A percentile compares a stretch with the other conserved stretches of the same genome.
Evolutionary conservation across 2,113 vertebrate genomes (phyloP).

Genomic region (Smithornis capensis): DNA sequence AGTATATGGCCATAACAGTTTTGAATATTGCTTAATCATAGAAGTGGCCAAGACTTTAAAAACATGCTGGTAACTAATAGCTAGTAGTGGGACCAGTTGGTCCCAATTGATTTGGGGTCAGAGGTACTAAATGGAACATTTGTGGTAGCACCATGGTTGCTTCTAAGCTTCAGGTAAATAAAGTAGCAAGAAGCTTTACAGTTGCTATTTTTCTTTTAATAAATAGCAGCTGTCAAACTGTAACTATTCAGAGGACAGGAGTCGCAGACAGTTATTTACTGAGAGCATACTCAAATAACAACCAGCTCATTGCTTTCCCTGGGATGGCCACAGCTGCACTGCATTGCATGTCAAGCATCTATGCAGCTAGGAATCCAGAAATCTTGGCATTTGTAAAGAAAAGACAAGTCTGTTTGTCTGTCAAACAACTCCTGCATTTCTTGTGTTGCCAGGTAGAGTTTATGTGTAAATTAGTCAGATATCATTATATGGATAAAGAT

Average conservation of each 20-base stretch:
- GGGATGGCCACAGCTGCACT: not conserved
- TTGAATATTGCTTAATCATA: not conserved
- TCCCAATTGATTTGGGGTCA: not conserved
- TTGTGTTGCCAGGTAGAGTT: not conserved
- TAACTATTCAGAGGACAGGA: not conserved
- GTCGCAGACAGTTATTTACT: not conserved
- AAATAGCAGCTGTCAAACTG: conserved; percentile 37
- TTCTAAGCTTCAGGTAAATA: conserved; percentile 31
- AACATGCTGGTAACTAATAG: not conserved
- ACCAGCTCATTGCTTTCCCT: not conserved
- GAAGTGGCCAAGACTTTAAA: not conserved
- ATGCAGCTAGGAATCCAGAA: not conserved
- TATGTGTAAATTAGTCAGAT: not conserved
- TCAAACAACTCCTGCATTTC: not conserved
- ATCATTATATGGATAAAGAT: not conserved
- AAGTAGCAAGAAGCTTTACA: conserved; percentile 17
- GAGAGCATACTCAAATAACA: not conserved
- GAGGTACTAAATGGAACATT: not conserved
- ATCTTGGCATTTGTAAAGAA: not conserved
- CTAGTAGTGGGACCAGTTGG: not conserved
- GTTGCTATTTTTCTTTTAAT: conserved; percentile 28
- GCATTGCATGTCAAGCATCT: not conserved
- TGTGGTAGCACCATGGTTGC: not conserved
- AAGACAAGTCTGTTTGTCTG: not conserved
- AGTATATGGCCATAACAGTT: not conserved